phyloP scores from a whole-genome alignment of 30 jellyfish, hydroid and myxozoan genomes.

The Haliclystus octoradiatus region DNA sequence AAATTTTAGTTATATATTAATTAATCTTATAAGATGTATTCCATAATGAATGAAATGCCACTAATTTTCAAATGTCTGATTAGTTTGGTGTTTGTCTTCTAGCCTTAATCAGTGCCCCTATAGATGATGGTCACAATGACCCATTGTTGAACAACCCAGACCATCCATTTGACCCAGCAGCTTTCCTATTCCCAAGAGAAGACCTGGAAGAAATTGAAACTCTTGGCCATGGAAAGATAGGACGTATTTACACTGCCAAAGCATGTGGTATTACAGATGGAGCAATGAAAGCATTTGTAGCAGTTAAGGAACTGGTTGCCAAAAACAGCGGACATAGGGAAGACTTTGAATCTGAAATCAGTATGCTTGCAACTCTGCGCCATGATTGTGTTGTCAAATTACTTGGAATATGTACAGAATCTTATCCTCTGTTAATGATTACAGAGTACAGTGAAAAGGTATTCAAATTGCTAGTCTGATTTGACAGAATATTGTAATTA shows the following conservation, averaged over 20 bases:
- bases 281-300: slow-evolving; percentile 40
- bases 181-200: slow-evolving; percentile 54
- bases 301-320: slow-evolving; percentile 51
- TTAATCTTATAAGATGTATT: no score
- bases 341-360: slow-evolving; percentile 65
- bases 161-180: slow-evolving; percentile 25
- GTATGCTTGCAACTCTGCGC: slow-evolving; percentile 49
- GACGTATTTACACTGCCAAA: slow-evolving; percentile 63
- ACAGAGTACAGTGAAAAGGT: slow-evolving; percentile 82
- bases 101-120: no score
- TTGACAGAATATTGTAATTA: no score
- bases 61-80: background rate
- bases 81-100: background rate
- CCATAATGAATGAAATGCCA: no score
- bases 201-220: slow-evolving; percentile 29
- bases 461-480: no score
- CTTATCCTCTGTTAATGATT: slow-evolving; percentile 43
- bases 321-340: slow-evolving; percentile 23
- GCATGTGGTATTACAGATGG: slow-evolving; percentile 64
- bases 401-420: slow-evolving; percentile 53
- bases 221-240: slow-evolving; percentile 80
- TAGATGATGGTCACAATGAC: slow-evolving; percentile 78
- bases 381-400: slow-evolving; percentile 50
- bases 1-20: background rate
- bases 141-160: slow-evolving; percentile 53